Base-by-base conservation (phyloP, 2,113 vertebrate species). In the Cochlearius cochlearius region DNA sequence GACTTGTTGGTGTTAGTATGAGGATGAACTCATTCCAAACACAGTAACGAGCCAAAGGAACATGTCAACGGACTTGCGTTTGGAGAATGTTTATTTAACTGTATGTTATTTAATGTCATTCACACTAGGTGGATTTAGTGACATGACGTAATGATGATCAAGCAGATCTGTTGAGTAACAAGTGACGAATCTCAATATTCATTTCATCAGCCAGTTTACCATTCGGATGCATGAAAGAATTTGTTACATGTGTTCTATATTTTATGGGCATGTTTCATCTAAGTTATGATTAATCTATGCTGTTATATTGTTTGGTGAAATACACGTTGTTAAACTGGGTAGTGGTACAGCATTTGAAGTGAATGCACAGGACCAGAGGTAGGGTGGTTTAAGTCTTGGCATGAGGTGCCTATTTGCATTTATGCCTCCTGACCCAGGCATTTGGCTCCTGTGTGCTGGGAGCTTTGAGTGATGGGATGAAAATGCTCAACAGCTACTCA, bases 381-480 rank as follows among this genome's bases (percentile, higher is more conserved):
- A 52, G 32, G 49, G 5, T 15, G 58, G n/a, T 55, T 55, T 56
- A 23, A 47, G 19, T 67, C 56, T 88, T 49, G 66, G 45, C 26
- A 43, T 0, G 1, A 60, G 45, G 4, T 26, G 16, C 1, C 9
- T 21, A 9, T 22, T 29, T 50, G 30, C 55, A 87, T 22, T 38
- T 29, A 20, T 17, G 15, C 36, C 45, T 73, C 45, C 64, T 83
- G n/a, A 11, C 29, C 52, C 12, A 11, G n/a, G 13, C 56, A 12
- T 59, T 82, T 60, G 45, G 13, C 38, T 86, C 4, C 76, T 64
- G 11, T 73, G 0, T 49, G 50, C 30, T 36, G 50, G 63, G n/a
- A 77, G 18, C 53, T 73, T 66, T 41, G 76, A 62, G 39, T 21
- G 32, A 11, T 45, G 72, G 20, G 53, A 30, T 86, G 68, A 62